Percentiles rank a stretch among this genome's conserved stretches.
These are phyloP conservation scores for Genyomyrus donnyi DNA, from an alignment of 2,113 vertebrate genomes.

Conservation along the genomic window DNA sequence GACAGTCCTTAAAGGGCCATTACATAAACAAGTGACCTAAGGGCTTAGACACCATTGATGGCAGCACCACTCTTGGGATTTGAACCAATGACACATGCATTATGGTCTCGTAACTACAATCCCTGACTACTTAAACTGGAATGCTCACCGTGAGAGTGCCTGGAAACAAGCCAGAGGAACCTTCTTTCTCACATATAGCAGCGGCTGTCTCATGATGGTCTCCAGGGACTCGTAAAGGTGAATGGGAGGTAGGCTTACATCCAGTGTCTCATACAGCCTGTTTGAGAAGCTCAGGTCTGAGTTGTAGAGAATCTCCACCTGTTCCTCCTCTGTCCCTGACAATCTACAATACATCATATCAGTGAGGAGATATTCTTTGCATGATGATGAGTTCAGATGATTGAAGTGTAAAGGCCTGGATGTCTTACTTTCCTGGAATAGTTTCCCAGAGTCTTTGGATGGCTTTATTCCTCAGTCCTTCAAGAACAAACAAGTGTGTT, in stretches of 20 bases:
- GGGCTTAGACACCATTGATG: background rate
- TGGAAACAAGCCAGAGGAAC: constrained; percentile 58
- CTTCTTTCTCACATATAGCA: constrained; percentile 55
- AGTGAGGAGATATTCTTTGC: background rate
- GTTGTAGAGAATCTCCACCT: constrained; percentile 61
- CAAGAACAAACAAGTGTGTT: constrained; percentile 68
- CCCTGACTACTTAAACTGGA: background rate
- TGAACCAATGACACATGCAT: background rate
- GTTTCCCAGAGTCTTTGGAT: constrained; percentile 63
- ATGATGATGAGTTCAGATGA: constrained; percentile 13
- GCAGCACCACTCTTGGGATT: background rate
- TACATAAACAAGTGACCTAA: background rate
- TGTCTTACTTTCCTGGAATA: constrained; percentile 47
- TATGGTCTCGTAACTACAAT: background rate
- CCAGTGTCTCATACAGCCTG: constrained; percentile 64
- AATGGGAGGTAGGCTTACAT: constrained; percentile 53
- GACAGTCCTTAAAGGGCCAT: background rate
- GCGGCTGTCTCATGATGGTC: constrained; percentile 45
- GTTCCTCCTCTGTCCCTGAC: constrained; percentile 29
- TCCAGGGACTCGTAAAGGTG: constrained; percentile 54
- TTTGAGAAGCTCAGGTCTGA: constrained; percentile 60
- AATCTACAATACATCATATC: constrained; percentile 50
- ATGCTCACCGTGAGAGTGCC: constrained; percentile 62
- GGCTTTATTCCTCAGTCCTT: constrained; percentile 68
- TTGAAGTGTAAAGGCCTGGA: constrained; percentile 11